Evolutionary conservation across 2,113 vertebrate species (phyloP), one percentile per base, ranked within the genome.

Genomic region (Ictidomys tridecemlineatus): DNA sequence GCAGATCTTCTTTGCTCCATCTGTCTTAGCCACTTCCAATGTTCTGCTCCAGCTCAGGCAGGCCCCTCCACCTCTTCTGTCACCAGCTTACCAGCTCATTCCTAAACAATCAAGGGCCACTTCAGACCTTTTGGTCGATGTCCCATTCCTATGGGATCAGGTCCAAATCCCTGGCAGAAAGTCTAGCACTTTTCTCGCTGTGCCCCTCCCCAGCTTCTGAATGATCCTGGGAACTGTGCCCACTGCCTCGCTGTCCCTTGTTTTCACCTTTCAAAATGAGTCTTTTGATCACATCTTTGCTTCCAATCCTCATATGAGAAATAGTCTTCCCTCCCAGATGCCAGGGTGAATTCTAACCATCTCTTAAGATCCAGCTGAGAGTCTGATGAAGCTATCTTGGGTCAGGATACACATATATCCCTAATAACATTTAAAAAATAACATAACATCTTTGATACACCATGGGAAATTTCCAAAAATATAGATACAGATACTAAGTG

Each of bases 371-470:
- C 17, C 30, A 65, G 30, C 4, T 8, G 1, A 5, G 63, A 65
- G 20, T 72, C 22, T 22, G 67, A 28, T 2, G 7, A 34, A 37
- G 37, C 39, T 17, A 22, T n/a, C 26, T 74, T 39, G 73, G 70
- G 6, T 61, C 53, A 85, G 78, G 28, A 67, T 24, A 63, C 8
- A 61, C 24, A 51, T 13, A 28, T 11, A 2, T 22, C 28, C 32
- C 32, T 2, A 4, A 51, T 10, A 91, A 37, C 32, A 78, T 18
- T 65, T 51, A 58, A 86, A 34, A n/a, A 53, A 16, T 8, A 65
- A 67, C 16, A n/a, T 0, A 1, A 1, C 4, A 28, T 4, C 53
- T 22, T 53, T 82, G 1, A 51, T 18, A 13, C 6, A 48, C 0
- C 0, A 6, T n/a, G 34, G 74, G 85, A 90, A 61, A 53, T 83